Evolutionary conservation across 2,888 invertebrate species (phyloP).

Genomic region (Saturnia pavonia): DNA sequence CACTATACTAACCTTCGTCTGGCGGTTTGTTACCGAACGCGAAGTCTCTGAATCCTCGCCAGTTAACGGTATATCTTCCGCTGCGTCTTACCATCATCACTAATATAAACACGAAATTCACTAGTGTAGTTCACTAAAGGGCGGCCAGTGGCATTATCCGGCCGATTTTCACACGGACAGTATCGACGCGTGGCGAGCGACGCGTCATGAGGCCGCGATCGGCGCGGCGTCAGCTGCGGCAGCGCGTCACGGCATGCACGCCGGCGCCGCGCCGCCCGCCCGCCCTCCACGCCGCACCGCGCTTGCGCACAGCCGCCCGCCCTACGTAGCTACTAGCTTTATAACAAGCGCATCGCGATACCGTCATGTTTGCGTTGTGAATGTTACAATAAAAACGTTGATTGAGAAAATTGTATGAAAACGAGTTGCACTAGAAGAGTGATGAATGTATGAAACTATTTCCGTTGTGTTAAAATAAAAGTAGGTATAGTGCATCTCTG

Average conservation of each 20-base stretch:
- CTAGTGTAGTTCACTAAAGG: conserved; percentile 45
- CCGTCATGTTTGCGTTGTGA: conserved; percentile 8
- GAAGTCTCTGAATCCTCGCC: conserved; percentile 77
- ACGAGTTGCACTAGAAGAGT: not conserved
- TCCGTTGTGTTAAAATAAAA: not conserved
- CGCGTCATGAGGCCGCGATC: conserved; percentile 62
- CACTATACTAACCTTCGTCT: conserved; percentile 67
- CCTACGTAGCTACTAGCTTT: conserved; percentile 16
- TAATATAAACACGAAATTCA: conserved; percentile 37
- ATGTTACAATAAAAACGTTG: conserved; percentile 8
- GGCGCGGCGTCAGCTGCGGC: conserved; percentile 71
- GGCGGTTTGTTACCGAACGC: conserved; percentile 73
- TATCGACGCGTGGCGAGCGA: conserved; percentile 57
- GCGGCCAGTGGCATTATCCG: conserved; percentile 44
- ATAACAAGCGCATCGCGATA: conserved; percentile 3
- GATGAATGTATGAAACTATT: conserved; percentile 5
- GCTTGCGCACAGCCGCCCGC: conserved; percentile 24
- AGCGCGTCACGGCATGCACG: conserved; percentile 59
- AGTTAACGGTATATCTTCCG: conserved; percentile 78
- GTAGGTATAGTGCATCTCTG: not conserved
- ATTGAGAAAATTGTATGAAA: conserved; percentile 7
- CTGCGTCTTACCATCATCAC: conserved; percentile 78
- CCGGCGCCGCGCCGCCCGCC: conserved; percentile 58
- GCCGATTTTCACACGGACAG: conserved; percentile 48
- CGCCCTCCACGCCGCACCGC: conserved; percentile 56